These are phyloP conservation scores for Gila robusta DNA, from an alignment of 2,797 vertebrate genomes.

Conservation along the genomic window DNA sequence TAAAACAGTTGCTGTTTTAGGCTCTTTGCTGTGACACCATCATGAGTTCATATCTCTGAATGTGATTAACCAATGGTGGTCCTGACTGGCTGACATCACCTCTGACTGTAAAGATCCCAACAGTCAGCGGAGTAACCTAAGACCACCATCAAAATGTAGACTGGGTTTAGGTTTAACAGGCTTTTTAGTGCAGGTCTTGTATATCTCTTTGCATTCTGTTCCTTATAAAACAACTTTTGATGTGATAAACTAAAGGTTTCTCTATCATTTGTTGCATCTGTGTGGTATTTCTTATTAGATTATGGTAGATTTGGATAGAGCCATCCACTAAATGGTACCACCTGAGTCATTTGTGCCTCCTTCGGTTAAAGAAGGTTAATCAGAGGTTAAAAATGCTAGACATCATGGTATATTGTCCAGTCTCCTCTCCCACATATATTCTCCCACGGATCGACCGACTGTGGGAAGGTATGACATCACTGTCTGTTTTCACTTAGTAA, in stretches of 20 bases:
- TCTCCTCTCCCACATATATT: slow-evolving; percentile 26
- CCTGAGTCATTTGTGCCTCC: slow-evolving; percentile 4
- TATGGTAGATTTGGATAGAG: neutral
- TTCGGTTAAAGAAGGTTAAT: slow-evolving; percentile 20
- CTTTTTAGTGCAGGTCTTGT: neutral
- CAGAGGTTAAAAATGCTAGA: slow-evolving; percentile 32
- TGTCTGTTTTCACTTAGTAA: slow-evolving; percentile 34
- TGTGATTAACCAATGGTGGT: slow-evolving; percentile 35
- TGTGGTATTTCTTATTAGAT: neutral
- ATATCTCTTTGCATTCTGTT: neutral
- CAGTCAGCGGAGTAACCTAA: neutral
- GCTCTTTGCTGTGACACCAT: slow-evolving; percentile 25
- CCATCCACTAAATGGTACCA: slow-evolving; percentile 17
- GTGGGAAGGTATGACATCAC: slow-evolving; percentile 31
- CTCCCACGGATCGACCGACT: slow-evolving; percentile 2
- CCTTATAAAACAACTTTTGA: neutral
- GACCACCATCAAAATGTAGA: slow-evolving; percentile 9
- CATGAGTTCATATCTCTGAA: slow-evolving; percentile 48
- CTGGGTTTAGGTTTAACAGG: neutral
- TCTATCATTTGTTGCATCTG: neutral
- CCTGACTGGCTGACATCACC: slow-evolving; percentile 39
- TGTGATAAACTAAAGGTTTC: neutral
- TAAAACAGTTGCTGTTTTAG: slow-evolving; percentile 23
- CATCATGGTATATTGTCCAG: neutral
- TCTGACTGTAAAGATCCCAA: slow-evolving; percentile 32